Percentiles rank a stretch among this genome's conserved stretches.
These are phyloP conservation scores for Terebella lapidaria DNA, from an alignment of 2,888 invertebrate genomes.

Conservation along the genomic window DNA sequence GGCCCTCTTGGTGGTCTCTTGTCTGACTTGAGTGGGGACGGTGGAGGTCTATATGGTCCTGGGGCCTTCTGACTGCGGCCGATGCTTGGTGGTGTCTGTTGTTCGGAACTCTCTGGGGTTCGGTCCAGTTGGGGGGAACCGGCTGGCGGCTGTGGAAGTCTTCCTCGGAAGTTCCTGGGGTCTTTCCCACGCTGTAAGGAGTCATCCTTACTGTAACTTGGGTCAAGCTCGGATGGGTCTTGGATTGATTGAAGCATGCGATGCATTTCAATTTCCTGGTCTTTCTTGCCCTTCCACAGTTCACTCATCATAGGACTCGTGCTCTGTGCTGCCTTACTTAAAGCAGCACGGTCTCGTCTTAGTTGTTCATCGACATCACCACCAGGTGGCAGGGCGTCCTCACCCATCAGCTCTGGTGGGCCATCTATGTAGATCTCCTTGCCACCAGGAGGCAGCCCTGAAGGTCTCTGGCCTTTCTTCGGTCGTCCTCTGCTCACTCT, in stretches of 20 bases:
- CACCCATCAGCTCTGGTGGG: neutral
- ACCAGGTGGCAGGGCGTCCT: neutral
- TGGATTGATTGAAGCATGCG: slow-evolving; percentile 10
- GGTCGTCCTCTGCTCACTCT: neutral
- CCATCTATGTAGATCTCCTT: neutral
- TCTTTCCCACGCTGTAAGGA: too few species aligned
- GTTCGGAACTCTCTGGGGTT: neutral
- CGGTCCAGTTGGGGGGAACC: neutral
- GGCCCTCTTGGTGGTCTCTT: neutral
- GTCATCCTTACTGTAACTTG: too few species aligned
- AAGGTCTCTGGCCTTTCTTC: neutral
- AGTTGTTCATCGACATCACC: neutral
- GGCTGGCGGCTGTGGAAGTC: neutral
- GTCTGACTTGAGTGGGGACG: neutral
- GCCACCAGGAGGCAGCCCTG: too few species aligned
- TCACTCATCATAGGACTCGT: slow-evolving; percentile 1
- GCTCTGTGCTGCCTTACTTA: neutral
- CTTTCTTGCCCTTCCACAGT: slow-evolving; percentile 18
- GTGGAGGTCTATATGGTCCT: neutral
- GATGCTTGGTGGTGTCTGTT: too few species aligned
- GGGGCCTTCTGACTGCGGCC: too few species aligned
- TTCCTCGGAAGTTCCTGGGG: too few species aligned
- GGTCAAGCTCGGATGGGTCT: neutral
- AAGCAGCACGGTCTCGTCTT: neutral
- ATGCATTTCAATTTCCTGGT: slow-evolving; percentile 19